phyloP scores from a whole-genome alignment of 1,140 invertebrate species.

The Tribolium castaneum region DNA sequence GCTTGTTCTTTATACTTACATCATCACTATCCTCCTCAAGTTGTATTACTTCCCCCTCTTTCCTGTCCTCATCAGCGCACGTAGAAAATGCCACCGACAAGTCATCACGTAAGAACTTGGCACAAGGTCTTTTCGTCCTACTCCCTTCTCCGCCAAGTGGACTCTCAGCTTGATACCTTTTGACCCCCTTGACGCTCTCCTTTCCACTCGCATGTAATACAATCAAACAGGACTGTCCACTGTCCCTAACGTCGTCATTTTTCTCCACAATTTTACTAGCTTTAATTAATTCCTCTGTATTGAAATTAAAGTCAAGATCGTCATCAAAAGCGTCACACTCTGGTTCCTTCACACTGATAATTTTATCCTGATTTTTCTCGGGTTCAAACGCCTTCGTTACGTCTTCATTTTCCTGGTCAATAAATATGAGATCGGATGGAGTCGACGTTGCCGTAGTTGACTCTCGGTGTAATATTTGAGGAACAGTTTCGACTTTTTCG shows the following conservation, averaged over 20 bases:
- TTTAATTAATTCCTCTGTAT: background rate
- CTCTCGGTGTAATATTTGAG: background rate
- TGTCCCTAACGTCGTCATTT: background rate
- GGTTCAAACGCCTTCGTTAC: background rate
- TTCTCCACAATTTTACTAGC: background rate
- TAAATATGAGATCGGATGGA: background rate
- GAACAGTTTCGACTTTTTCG: background rate
- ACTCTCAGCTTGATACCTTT: background rate
- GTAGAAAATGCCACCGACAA: background rate
- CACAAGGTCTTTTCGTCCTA: conserved; percentile 6
- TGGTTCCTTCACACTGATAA: background rate
- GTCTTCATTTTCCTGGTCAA: background rate
- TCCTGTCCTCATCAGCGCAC: background rate
- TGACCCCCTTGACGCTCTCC: background rate
- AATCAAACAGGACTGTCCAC: background rate
- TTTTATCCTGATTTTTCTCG: conserved; percentile 5
- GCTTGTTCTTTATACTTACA: conserved; percentile 31
- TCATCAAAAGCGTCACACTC: background rate
- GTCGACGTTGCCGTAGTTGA: background rate
- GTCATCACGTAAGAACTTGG: conserved; percentile 16
- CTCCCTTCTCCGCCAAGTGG: background rate
- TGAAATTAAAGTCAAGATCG: background rate
- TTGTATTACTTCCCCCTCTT: background rate
- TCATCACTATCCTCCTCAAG: conserved; percentile 44
- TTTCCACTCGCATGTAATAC: background rate